These are phyloP conservation scores for Athrips mouffetella DNA, from an alignment of 2,888 invertebrate species.

Conservation along the genomic window DNA sequence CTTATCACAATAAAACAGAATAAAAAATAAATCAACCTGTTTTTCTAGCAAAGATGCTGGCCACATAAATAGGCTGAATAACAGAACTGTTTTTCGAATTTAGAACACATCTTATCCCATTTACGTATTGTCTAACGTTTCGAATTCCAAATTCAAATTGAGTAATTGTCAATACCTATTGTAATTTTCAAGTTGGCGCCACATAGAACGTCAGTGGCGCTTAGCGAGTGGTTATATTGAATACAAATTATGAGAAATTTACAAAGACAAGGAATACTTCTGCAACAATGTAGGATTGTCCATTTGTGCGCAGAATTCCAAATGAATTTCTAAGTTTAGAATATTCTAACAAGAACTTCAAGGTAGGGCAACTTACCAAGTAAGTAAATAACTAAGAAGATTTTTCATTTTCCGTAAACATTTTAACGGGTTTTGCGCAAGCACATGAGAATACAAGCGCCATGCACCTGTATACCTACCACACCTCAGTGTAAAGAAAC, in stretches of 20 bases:
- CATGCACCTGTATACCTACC: constrained; percentile 56
- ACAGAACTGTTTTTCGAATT: constrained; percentile 46
- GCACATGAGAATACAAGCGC: constrained; percentile 61
- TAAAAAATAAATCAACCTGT: neutral
- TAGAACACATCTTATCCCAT: constrained; percentile 46
- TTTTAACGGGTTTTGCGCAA: constrained; percentile 58
- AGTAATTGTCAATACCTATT: constrained; percentile 42
- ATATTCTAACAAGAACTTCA: neutral
- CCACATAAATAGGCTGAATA: neutral
- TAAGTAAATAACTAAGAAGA: too few species aligned
- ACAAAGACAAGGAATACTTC: constrained; percentile 1
- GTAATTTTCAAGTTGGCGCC: constrained; percentile 69
- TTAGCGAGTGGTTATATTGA: constrained; percentile 45
- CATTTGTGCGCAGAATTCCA: constrained; percentile 6
- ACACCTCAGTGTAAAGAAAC: neutral
- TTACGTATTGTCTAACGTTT: constrained; percentile 49
- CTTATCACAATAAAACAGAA: too few species aligned
- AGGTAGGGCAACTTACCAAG: too few species aligned
- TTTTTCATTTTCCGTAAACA: constrained; percentile 58
- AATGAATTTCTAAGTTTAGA: neutral
- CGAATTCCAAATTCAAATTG: constrained; percentile 61
- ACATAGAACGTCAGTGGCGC: constrained; percentile 44
- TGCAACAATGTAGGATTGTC: neutral
- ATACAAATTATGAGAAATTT: constrained; percentile 51
- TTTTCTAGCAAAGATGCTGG: neutral